phyloP scores from a whole-genome alignment of 2,888 invertebrate genomes.

The Dolichopus griseipennis region DNA sequence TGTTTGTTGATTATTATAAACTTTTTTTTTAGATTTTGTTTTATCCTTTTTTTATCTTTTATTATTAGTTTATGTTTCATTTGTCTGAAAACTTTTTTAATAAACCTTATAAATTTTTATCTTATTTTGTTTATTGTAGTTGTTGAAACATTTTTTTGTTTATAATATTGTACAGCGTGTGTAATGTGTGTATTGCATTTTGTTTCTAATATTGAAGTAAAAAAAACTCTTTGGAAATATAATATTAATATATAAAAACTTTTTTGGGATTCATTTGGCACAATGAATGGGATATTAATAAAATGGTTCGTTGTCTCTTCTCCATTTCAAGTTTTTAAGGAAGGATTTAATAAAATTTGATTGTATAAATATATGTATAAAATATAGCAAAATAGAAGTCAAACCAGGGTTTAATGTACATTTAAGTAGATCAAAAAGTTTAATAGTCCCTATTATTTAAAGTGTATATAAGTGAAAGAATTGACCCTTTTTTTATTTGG shows the following conservation, averaged over 20 bases:
- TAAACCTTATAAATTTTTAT: not conserved
- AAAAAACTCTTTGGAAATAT: not conserved
- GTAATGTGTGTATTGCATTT: not conserved
- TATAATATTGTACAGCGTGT: not conserved
- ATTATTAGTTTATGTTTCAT: not conserved
- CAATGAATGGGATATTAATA: not conserved
- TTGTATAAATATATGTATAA: too few relatives aligned
- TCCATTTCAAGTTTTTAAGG: not conserved
- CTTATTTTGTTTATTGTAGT: not conserved
- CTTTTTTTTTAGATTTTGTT: too few relatives aligned
- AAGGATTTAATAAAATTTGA: too few relatives aligned
- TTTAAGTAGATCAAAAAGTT: constrained; percentile 3
- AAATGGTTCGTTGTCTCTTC: not conserved
- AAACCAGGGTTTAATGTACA: not conserved
- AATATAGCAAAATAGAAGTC: too few relatives aligned
- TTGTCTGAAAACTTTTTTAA: constrained; percentile 6
- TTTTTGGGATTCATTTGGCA: not conserved
- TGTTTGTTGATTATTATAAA: too few relatives aligned
- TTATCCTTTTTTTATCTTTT: too few relatives aligned
- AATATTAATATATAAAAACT: not conserved
- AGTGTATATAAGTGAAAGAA: not conserved
- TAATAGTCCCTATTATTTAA: not conserved
- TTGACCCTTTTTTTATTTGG: not conserved
- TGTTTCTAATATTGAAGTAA: not conserved
- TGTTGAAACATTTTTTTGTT: not conserved